Conservation (phyloP, 2,888 invertebrate genomes). For the Digitonthophagus gazella region DNA sequence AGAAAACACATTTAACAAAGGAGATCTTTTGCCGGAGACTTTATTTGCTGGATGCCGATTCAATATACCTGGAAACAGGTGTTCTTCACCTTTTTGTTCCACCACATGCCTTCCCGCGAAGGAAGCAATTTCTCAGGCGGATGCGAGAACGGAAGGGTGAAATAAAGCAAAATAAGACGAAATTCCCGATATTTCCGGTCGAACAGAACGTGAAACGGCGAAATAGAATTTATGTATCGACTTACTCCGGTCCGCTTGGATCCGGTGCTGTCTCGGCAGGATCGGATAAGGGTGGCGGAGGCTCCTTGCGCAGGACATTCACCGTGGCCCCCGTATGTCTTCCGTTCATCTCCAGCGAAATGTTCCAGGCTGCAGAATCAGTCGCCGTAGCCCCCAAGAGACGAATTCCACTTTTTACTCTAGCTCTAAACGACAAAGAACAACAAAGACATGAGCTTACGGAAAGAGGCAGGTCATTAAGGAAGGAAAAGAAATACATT, state of each 20-base stretch:
- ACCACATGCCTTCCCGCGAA: too few relatives aligned
- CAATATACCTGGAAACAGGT: background rate
- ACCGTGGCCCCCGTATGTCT: constrained; percentile 87
- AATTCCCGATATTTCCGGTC: constrained; percentile 1
- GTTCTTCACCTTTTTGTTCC: background rate
- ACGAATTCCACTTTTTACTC: constrained; percentile 84
- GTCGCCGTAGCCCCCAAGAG: constrained; percentile 79
- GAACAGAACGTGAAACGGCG: background rate
- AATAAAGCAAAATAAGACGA: background rate
- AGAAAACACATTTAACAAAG: too few relatives aligned
- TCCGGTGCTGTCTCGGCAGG: background rate
- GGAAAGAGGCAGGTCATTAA: too few relatives aligned
- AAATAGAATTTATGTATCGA: constrained; percentile 1
- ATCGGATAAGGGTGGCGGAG: constrained; percentile 39
- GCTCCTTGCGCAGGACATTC: constrained; percentile 72
- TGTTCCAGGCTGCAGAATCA: constrained; percentile 66
- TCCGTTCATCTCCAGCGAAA: constrained; percentile 81
- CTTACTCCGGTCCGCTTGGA: constrained; percentile 2
- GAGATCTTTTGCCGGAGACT: background rate
- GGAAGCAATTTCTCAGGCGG: constrained; percentile 1
- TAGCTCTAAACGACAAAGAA: constrained; percentile 60
- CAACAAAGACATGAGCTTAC: too few relatives aligned
- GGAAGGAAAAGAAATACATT: background rate
- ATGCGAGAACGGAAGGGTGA: constrained; percentile 1
- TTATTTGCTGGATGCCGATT: background rate